Percentiles rank a stretch among this genome's conserved stretches.
Evolutionary conservation across 2,797 vertebrate genomes (phyloP).

Genomic region (Pogonophryne albipinna): DNA sequence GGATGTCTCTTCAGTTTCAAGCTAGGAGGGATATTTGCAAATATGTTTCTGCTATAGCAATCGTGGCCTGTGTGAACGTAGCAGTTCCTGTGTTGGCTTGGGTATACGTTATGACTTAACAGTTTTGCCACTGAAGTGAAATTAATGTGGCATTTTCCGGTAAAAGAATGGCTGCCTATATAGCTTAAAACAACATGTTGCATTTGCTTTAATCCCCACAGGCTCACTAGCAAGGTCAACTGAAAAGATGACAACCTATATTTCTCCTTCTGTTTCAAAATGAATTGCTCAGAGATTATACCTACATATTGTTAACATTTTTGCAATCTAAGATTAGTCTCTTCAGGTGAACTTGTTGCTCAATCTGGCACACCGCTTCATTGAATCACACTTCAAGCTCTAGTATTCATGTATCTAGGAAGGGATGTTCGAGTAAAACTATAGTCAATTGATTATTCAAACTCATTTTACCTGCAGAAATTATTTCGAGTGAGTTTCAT

Average conservation of each 20-base stretch:
- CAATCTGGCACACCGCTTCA: background rate
- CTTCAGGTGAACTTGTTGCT: conserved; percentile 7
- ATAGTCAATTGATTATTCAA: background rate
- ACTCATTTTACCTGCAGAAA: background rate
- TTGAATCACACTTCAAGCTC: background rate
- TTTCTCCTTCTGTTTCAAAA: background rate
- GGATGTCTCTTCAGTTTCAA: conserved; percentile 3
- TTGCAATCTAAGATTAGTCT: background rate
- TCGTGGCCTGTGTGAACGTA: conserved; percentile 5
- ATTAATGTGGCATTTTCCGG: conserved; percentile 2
- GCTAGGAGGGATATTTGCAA: background rate
- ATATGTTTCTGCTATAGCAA: background rate
- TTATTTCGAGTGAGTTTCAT: background rate
- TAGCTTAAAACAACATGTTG: conserved; percentile 6
- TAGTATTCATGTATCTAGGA: background rate
- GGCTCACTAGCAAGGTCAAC: conserved; percentile 3
- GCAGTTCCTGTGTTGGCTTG: conserved; percentile 7
- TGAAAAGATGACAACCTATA: background rate
- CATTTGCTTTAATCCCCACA: conserved; percentile 6
- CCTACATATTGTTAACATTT: background rate
- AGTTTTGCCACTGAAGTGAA: background rate
- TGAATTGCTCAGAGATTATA: background rate
- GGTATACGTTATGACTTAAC: background rate
- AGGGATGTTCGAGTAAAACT: background rate
- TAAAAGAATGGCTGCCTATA: background rate